A percentile compares a stretch with the other conserved stretches of the same genome.
Conservation (phyloP, 2,888 invertebrate genomes). For the Steromphala cineraria region DNA sequence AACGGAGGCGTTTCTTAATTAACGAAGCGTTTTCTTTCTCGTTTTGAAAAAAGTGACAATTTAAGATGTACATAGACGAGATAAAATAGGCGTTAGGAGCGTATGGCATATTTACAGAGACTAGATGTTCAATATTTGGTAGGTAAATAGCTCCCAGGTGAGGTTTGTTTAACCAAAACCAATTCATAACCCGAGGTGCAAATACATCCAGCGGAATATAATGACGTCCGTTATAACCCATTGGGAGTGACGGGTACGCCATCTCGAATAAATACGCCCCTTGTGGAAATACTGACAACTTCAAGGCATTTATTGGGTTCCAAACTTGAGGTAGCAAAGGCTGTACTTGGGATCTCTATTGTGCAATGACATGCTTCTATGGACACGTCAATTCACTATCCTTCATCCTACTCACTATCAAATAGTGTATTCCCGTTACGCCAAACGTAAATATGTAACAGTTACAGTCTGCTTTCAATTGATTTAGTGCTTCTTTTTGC, state of each 20-base stretch:
- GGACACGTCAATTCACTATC: no score
- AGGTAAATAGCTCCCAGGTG: background rate
- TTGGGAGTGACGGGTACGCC: constrained; percentile 5
- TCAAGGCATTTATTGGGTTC: background rate
- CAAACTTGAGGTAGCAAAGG: no score
- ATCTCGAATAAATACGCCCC: background rate
- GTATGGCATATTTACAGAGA: background rate
- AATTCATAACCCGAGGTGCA: background rate
- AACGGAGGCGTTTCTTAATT: no score
- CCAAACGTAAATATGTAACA: no score
- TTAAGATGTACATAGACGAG: background rate
- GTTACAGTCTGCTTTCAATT: no score
- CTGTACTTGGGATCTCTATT: no score
- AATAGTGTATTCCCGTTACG: no score
- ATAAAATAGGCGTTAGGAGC: background rate
- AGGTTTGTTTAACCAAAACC: background rate
- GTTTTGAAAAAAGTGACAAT: background rate
- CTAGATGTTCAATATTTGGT: background rate
- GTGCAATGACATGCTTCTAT: no score
- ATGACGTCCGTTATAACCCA: background rate
- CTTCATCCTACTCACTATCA: no score
- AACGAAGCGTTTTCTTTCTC: no score
- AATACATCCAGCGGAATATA: background rate
- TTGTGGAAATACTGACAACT: background rate
- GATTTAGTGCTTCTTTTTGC: no score